Evolutionary conservation across 2,888 invertebrate genomes (phyloP).

Genomic region (Cerastis rubricosa): DNA sequence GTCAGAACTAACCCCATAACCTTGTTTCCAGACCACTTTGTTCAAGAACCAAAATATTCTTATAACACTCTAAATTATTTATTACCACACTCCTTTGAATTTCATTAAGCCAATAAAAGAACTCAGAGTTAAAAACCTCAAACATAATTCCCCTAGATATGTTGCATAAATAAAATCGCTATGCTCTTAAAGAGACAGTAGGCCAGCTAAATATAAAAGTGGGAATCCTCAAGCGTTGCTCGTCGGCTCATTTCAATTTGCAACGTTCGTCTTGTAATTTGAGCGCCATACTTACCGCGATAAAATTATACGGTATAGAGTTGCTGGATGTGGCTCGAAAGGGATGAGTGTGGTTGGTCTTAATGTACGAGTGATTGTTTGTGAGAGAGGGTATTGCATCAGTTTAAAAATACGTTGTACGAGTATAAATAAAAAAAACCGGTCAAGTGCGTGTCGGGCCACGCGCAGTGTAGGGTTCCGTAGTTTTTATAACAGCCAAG

Average conservation of each 20-base stretch:
- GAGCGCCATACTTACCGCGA: slow-evolving; percentile 76
- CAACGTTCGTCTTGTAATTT: slow-evolving; percentile 80
- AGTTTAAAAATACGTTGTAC: background rate
- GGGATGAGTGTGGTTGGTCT: slow-evolving; percentile 28
- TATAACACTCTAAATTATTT: no score
- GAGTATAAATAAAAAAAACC: no score
- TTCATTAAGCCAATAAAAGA: slow-evolving; percentile 13
- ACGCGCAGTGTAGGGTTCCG: no score
- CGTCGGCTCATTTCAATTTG: slow-evolving; percentile 78
- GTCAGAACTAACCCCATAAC: background rate
- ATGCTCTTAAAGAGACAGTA: slow-evolving; percentile 43
- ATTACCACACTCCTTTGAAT: background rate
- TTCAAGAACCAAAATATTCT: background rate
- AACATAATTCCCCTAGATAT: slow-evolving; percentile 24
- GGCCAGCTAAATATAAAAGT: slow-evolving; percentile 52
- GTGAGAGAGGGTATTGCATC: background rate
- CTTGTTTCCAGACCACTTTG: background rate
- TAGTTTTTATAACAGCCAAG: no score
- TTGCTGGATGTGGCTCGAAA: slow-evolving; percentile 68
- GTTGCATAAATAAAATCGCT: slow-evolving; percentile 49
- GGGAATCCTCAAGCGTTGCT: slow-evolving; percentile 66
- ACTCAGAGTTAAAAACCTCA: background rate
- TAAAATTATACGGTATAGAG: slow-evolving; percentile 68
- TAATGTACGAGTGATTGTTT: background rate
- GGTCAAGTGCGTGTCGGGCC: no score